A percentile compares a stretch with the other conserved stretches of the same genome.
phyloP scores from a whole-genome alignment of 2,888 invertebrate species.

The Phyllotreta striolata region DNA sequence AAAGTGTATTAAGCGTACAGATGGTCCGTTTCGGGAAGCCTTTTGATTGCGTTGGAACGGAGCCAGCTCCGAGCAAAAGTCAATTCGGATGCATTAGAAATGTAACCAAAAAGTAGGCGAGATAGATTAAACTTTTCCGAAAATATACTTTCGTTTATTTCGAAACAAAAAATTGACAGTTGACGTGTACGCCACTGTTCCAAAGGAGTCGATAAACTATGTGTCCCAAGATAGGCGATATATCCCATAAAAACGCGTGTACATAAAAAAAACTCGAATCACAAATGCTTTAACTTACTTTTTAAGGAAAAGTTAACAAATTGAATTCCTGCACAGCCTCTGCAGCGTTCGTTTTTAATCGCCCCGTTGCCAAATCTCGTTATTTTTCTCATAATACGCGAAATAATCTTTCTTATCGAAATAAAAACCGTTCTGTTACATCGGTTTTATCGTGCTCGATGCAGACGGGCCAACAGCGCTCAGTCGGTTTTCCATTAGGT shows the following conservation, averaged over 20 bases:
- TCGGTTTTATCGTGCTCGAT: too few species aligned
- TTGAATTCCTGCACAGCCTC: not conserved
- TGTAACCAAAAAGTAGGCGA: slow-evolving; percentile 13
- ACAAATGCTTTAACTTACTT: slow-evolving; percentile 8
- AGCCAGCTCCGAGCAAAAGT: slow-evolving; percentile 29
- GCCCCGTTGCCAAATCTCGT: not conserved
- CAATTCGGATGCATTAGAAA: slow-evolving; percentile 20
- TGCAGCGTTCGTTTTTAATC: not conserved
- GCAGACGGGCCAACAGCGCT: too few species aligned
- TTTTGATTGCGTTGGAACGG: slow-evolving; percentile 38
- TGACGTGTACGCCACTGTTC: not conserved
- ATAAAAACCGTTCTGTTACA: too few species aligned
- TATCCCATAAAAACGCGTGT: slow-evolving; percentile 13
- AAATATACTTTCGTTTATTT: too few species aligned
- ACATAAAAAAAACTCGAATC: slow-evolving; percentile 16
- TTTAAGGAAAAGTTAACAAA: slow-evolving; percentile 18
- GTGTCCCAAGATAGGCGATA: slow-evolving; percentile 9
- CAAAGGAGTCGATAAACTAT: slow-evolving; percentile 15
- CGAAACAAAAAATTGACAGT: too few species aligned
- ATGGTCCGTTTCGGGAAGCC: slow-evolving; percentile 35
- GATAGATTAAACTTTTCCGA: not conserved
- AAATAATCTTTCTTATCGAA: too few species aligned
- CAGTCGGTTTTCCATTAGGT: too few species aligned
- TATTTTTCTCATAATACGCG: too few species aligned
- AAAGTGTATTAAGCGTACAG: slow-evolving; percentile 26